A percentile compares a stretch with the other conserved stretches of the same genome.
These are phyloP conservation scores for Drosophila vallismaia DNA, from an alignment of 2,888 invertebrate species.

Conservation along the genomic window DNA sequence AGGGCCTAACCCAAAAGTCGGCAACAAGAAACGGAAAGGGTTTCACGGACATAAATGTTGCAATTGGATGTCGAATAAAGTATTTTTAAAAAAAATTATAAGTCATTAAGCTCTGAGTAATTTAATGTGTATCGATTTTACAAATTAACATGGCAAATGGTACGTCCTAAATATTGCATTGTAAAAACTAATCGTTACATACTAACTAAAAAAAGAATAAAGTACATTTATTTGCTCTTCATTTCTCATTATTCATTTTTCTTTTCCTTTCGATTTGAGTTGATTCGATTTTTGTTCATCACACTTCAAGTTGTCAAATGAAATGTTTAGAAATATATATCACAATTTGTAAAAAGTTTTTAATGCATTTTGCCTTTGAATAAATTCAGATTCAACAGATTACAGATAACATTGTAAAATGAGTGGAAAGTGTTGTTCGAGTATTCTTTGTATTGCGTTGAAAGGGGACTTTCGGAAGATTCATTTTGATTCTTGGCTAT, in stretches of 20 bases:
- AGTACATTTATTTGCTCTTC: constrained; percentile 50
- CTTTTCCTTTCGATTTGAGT: constrained; percentile 55
- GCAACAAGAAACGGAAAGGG: constrained; percentile 18
- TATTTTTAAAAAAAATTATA: constrained; percentile 9
- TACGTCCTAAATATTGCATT: constrained; percentile 70
- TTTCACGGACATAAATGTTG: constrained; percentile 7
- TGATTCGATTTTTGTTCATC: constrained; percentile 50
- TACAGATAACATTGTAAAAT: constrained; percentile 29
- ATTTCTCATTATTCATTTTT: not conserved
- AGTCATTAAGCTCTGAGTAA: constrained; percentile 13
- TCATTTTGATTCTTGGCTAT: constrained; percentile 66
- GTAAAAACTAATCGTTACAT: constrained; percentile 62
- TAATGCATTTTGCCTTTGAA: constrained; percentile 67
- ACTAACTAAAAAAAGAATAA: constrained; percentile 61
- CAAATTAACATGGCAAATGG: constrained; percentile 75
- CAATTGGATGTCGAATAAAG: constrained; percentile 10
- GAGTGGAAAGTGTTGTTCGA: constrained; percentile 33
- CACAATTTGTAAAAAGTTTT: constrained; percentile 81
- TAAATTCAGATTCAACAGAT: constrained; percentile 58
- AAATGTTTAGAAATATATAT: constrained; percentile 81
- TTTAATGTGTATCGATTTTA: constrained; percentile 63
- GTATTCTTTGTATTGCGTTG: constrained; percentile 14
- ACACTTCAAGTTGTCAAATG: constrained; percentile 70
- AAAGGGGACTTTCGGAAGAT: constrained; percentile 18
- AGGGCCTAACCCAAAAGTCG: constrained; percentile 13